phyloP scores from a whole-genome alignment of 2,797 vertebrate genomes.

The Aulostomus chinensis region DNA sequence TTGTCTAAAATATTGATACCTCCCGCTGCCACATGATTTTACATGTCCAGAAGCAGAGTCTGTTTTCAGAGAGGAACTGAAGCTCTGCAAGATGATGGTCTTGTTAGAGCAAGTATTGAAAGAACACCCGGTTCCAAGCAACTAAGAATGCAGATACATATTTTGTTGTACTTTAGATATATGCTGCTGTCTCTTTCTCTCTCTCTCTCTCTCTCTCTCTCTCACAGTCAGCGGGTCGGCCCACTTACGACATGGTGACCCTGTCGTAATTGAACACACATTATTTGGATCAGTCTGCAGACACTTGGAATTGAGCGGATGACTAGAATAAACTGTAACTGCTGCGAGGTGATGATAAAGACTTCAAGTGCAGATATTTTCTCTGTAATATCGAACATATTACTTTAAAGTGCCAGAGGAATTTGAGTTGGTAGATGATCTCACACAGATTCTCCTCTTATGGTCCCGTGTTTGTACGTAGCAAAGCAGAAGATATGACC shows the following conservation, averaged over 20 bases:
- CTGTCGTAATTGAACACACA: constrained; percentile 33
- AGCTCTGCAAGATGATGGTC: constrained; percentile 63
- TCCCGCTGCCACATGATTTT: constrained; percentile 70
- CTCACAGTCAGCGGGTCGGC: not conserved
- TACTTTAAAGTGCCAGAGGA: constrained; percentile 20
- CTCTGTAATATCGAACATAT: constrained; percentile 7
- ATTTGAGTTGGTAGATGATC: constrained; percentile 26
- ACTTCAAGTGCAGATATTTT: constrained; percentile 18
- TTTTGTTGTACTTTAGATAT: constrained; percentile 24
- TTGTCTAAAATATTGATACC: constrained; percentile 75
- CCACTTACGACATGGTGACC: constrained; percentile 23
- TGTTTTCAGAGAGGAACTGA: constrained; percentile 40
- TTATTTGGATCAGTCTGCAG: constrained; percentile 33
- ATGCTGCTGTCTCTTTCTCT: too few relatives aligned
- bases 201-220: constrained; percentile 1
- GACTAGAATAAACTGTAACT: constrained; percentile 2
- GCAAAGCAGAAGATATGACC: not conserved
- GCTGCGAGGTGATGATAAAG: not conserved
- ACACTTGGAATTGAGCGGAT: constrained; percentile 11
- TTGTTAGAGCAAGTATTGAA: constrained; percentile 68
- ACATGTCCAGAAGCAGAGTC: constrained; percentile 63
- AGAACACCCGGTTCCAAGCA: constrained; percentile 40
- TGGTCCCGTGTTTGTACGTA: constrained; percentile 17
- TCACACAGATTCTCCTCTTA: constrained; percentile 5
- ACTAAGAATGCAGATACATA: constrained; percentile 22